Base-by-base conservation (phyloP, 1,140 invertebrate genomes). In the Drosophila lacertosa region DNA sequence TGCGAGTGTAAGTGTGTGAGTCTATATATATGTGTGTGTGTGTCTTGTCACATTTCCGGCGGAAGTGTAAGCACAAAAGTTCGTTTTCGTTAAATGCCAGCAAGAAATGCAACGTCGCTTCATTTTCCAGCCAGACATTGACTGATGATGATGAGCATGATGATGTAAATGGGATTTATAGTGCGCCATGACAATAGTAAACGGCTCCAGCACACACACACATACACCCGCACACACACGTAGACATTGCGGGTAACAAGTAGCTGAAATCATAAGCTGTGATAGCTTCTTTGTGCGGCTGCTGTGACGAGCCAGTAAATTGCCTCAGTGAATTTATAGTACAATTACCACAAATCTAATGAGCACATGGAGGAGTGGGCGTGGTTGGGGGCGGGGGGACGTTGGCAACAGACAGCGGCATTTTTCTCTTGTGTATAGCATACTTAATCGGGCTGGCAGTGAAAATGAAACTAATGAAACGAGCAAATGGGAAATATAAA, bases 111-210 rank as follows among this genome's bases (percentile, higher is more conserved):
- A 86, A 77, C 82, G 79, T 80, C 81, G 77, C 81, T 82, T 77
- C 69, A 74, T 82, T 81, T 84, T 71, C 51, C 65, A 65, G 77
- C 71, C 54, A 75, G 81, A 86, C 81, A 86, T 86, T 88, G 81
- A 86, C 81, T 86, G 81, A 86, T 88, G 82, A 86, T 86, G 81
- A 86, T 88, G 81, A 86, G 82, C 73, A 86, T 79, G 82, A 88
- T 86, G 81, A 86, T 86, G 81, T 86, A 86, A 86, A 86, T 86
- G 81, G 81, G 81, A 86, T 88, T 86, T 86, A 64, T 86, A 86
- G 77, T 84, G 80, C 77, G 67, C 73, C 80, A 78, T 88, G 82
- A 86, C 77, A 86, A 88, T 88, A 86, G 82, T 88, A 88, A 86
- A 81, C 77, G 78, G 62, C 83, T 86, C 53, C 15, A 16, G 22